Base-by-base conservation (phyloP, 2,888 invertebrate genomes). In the Chouioia cunea region DNA sequence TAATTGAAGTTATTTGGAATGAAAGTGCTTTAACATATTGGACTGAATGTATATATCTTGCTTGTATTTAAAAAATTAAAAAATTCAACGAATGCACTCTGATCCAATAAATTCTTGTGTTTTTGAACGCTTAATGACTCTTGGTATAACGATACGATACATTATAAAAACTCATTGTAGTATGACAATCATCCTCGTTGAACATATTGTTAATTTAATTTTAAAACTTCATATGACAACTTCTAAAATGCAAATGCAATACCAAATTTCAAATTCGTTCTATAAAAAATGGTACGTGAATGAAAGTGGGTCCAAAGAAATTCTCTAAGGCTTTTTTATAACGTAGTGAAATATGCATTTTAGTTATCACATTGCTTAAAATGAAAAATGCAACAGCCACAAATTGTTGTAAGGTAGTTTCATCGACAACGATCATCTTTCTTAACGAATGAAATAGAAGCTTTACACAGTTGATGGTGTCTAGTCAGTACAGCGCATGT, bases 401-500 rank as follows among this genome's bases (percentile, higher is more conserved):
- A 15, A 50, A 48, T 16, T 6, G 54, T 60, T 43, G 50, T 18
- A 64, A 65, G 43, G 50, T 16, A 23, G 18, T 60, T 50, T 54
- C 44, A 60, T 60, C 16, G 43, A 60, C 50, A 59, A 70, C 46
- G 56, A 70, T 48, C 20, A 58, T 20, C 27, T 43, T 56, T 70
- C 23, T 64, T 53, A 58, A 58, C 27, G 54, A 50, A 65, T 50
- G 23, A 64, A 22, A 50, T 14, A n/a, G 10, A 52, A 56, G 59
- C 48, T 60, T 71, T 43, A 59, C 52, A 59, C 48, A 64, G 58
- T 68, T 62, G 56, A 64, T 67, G 71, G 56, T 70, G 50, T 70
- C 73, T 73, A 73, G 73, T 73, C 73, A 73, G 53, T 56, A 64
- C 44, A 64, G 67, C 60, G 52, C 66, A 73, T 59, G 43, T 54